Percentiles rank a stretch among this genome's conserved stretches.
Conservation (phyloP, 1,140 invertebrate genomes). For the Macrostomum lignano region DNA sequence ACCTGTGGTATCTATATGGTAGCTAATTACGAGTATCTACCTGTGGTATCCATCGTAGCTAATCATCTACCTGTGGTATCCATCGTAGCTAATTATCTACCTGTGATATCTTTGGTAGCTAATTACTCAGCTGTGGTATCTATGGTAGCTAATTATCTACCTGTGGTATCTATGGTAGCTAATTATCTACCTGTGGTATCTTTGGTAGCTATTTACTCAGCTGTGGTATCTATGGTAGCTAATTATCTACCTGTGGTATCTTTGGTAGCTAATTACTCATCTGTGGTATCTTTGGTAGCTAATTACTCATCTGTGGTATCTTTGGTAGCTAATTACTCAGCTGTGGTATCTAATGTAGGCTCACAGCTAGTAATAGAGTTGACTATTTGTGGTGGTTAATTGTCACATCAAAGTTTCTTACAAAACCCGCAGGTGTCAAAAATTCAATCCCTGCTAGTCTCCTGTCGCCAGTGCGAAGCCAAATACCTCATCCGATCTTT, state of each 20-base stretch:
- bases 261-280: background rate
- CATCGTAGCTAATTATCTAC: background rate
- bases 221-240: background rate
- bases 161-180: background rate
- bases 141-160: background rate
- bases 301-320: background rate
- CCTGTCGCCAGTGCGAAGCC: constrained; percentile 61
- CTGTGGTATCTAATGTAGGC: background rate
- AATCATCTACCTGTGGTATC: background rate
- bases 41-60: background rate
- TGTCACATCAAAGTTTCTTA: background rate
- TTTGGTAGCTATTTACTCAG: background rate
- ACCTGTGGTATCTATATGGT: background rate
- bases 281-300: no score
- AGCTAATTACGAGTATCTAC: background rate
- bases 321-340: background rate
- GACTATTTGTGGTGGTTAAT: background rate
- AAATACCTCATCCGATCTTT: constrained; percentile 66
- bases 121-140: constrained; percentile 1
- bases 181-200: background rate
- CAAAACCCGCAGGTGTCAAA: constrained; percentile 55
- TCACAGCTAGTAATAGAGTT: constrained; percentile 4
- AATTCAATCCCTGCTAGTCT: constrained; percentile 65
- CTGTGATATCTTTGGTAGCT: background rate
- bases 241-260: background rate